Base-by-base conservation (phyloP, 2,797 vertebrate species). In the Diplodus sargus region DNA sequence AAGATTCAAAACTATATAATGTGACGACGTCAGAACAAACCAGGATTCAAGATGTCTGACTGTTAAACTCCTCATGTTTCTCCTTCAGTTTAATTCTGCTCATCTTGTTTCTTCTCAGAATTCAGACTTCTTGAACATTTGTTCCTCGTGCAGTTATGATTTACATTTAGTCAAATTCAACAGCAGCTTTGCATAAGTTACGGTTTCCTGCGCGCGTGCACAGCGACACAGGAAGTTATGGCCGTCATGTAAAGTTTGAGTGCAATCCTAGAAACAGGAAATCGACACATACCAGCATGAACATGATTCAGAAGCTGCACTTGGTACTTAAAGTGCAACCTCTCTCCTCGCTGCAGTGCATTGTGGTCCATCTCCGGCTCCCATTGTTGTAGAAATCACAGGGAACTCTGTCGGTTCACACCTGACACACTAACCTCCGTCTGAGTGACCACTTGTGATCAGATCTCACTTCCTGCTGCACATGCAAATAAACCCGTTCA, bases 311-410 rank as follows among this genome's bases (percentile, higher is more conserved):
- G 28, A 48, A 28, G 28, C 14, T 70, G 22, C 5, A 8, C 43
- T 56, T 17, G 5, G 20, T 28, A 52, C 22, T 61, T 5, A 8
- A 22, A 45, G 34, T 57, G 43, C 49, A 34, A 43, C 18, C 11
- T 4, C 3, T 74, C 28, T 45, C 28, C 10, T 17, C 2, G n/a
- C 16, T 59, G 43, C 66, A 61, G 13, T 43, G 57, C 23, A 45
- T 77, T 70, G 39, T 66, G 48, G 69, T 39, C 5, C 20, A 13
- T 51, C 45, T 82, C 39, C 23, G 53, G 39, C 3, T 72, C 13
- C 16, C 52, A 10, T 25, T 49, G 51, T 25, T 61, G 39, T 4
- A 22, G 18, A 67, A 67, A 63, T 11, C 39, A 45, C 43, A 15
- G 43, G 14, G 14, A 5, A 39, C 5, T 39, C 34, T 8, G 34